Evolutionary conservation across 2,797 vertebrate species (phyloP).

Genomic region (Cirrhinus mrigala): DNA sequence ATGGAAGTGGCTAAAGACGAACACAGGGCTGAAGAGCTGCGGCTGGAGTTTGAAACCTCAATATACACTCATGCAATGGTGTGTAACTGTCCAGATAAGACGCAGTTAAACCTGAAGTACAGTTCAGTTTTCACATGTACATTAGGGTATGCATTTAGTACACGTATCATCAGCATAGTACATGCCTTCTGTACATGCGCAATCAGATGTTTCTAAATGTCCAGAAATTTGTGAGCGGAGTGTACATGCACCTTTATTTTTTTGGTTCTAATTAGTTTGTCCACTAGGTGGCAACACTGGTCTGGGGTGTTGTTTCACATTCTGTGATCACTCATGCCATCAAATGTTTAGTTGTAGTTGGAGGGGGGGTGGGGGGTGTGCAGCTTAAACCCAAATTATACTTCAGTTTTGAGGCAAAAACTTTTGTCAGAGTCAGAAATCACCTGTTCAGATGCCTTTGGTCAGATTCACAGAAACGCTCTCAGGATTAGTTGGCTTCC

Average conservation of each 20-base stretch:
- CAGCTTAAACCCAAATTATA: not conserved
- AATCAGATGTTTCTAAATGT: not conserved
- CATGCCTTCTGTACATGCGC: not conserved
- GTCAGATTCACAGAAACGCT: not conserved
- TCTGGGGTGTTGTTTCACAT: not conserved
- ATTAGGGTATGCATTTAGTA: not conserved
- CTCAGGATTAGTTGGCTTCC: not conserved
- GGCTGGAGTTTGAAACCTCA: constrained; percentile 69
- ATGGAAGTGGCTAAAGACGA: constrained; percentile 68
- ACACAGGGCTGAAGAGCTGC: constrained; percentile 55
- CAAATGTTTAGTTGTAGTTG: no score
- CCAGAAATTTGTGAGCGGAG: not conserved
- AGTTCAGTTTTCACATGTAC: not conserved
- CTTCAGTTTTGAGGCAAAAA: no score
- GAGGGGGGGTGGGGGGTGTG: no score
- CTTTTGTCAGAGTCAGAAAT: not conserved
- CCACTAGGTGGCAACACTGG: not conserved
- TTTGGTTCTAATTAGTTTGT: not conserved
- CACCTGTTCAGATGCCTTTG: not conserved
- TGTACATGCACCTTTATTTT: not conserved
- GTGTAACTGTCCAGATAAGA: not conserved
- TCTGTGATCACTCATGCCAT: not conserved
- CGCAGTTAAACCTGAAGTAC: not conserved
- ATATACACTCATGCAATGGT: constrained; percentile 79
- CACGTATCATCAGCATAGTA: not conserved